These are phyloP conservation scores for Regulus satrapa DNA, from an alignment of 2,113 vertebrate genomes.

Conservation along the genomic window DNA sequence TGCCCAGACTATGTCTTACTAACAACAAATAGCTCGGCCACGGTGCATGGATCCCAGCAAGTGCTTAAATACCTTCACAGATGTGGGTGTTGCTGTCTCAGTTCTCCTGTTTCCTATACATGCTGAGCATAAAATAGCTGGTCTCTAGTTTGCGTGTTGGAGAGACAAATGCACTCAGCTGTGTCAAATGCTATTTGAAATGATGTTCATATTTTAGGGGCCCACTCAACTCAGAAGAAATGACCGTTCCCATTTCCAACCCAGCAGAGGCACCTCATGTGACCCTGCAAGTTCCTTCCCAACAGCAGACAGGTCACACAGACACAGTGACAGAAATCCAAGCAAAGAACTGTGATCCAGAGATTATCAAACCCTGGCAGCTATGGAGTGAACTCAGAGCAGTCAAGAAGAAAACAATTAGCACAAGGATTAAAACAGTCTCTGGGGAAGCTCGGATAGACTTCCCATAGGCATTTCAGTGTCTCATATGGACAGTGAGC, in stretches of 20 bases:
- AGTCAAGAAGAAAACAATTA: not conserved
- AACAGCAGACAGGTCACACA: not conserved
- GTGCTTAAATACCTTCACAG: slow-evolving; percentile 24
- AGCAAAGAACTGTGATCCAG: not conserved
- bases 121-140: not conserved
- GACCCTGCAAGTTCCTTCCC: not conserved
- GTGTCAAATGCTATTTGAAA: not conserved
- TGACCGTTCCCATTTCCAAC: not conserved
- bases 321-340: not conserved
- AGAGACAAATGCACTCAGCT: not conserved
- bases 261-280: not conserved
- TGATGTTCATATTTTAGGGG: not conserved
- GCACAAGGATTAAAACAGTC: not conserved
- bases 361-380: not conserved
- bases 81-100: not conserved
- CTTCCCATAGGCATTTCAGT: not conserved
- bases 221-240: not conserved
- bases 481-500: not conserved
- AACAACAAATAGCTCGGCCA: not conserved
- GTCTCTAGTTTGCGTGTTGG: not conserved
- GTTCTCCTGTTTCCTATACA: slow-evolving; percentile 25
- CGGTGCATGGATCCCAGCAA: not conserved
- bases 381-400: not conserved
- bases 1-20: not conserved
- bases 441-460: not conserved